Conservation (phyloP, 1,140 invertebrate genomes). For the Cyphomyrmex costatus region DNA sequence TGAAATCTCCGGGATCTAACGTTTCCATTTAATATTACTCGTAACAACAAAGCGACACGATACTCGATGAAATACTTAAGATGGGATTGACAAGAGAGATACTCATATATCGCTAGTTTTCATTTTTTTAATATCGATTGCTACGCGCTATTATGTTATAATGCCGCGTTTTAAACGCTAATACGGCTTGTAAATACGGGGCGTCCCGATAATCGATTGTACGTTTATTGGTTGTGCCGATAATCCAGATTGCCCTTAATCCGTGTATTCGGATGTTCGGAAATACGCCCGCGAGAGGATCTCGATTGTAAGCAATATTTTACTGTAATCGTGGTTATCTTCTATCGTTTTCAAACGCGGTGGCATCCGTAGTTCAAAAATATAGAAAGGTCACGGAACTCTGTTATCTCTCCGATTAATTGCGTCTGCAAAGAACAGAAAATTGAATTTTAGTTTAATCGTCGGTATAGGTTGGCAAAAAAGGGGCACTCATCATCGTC, state of each 20-base stretch:
- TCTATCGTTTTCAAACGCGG: constrained; percentile 33
- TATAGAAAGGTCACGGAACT: constrained; percentile 33
- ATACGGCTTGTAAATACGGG: constrained; percentile 56
- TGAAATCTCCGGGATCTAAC: neutral
- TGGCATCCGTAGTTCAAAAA: constrained; percentile 15
- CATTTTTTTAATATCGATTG: constrained; percentile 23
- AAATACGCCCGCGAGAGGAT: constrained; percentile 46
- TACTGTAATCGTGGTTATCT: constrained; percentile 51
- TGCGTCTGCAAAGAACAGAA: constrained; percentile 41
- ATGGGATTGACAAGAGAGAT: neutral
- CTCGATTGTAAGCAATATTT: constrained; percentile 59
- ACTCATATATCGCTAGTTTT: neutral
- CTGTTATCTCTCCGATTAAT: constrained; percentile 52
- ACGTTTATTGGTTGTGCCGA: constrained; percentile 57
- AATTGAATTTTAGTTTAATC: constrained; percentile 56
- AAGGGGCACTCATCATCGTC: constrained; percentile 14
- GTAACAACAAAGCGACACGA: neutral
- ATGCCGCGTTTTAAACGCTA: constrained; percentile 36
- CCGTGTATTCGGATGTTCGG: constrained; percentile 43
- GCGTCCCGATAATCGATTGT: constrained; percentile 54
- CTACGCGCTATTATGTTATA: constrained; percentile 27
- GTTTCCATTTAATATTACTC: neutral
- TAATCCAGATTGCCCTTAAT: constrained; percentile 65
- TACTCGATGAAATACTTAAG: neutral
- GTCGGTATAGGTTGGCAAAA: neutral